phyloP scores from a whole-genome alignment of 2,888 invertebrate genomes.

The Augochlorella aurata region DNA sequence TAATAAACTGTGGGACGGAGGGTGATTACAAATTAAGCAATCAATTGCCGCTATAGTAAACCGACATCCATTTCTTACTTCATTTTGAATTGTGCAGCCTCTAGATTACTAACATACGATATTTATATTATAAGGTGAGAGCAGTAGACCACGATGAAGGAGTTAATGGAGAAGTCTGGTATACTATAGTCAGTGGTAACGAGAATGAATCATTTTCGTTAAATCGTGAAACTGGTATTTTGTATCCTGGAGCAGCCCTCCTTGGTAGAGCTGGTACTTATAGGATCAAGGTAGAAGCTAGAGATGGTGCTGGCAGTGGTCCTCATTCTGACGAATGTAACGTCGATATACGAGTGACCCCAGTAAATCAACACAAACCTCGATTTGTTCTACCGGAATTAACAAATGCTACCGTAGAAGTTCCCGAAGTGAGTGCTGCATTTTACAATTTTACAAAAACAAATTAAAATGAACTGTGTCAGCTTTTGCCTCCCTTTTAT shows the following conservation, averaged over 20 bases:
- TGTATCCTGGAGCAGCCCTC: slow-evolving; percentile 90
- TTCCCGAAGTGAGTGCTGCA: slow-evolving; percentile 87
- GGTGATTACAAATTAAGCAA: not conserved
- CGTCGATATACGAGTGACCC: slow-evolving; percentile 90
- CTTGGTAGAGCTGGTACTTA: slow-evolving; percentile 85
- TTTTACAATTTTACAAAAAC: not conserved
- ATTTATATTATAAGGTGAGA: slow-evolving; percentile 82
- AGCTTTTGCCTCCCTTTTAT: no score
- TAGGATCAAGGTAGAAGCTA: slow-evolving; percentile 88
- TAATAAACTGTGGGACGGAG: not conserved
- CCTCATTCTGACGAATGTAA: slow-evolving; percentile 86
- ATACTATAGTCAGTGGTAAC: slow-evolving; percentile 88
- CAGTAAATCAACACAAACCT: slow-evolving; percentile 92
- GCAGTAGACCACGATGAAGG: slow-evolving; percentile 93
- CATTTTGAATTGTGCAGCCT: not conserved
- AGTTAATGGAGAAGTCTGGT: slow-evolving; percentile 89
- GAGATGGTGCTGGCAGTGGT: slow-evolving; percentile 88
- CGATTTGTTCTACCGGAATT: slow-evolving; percentile 90
- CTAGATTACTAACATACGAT: not conserved
- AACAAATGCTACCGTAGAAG: slow-evolving; percentile 89
- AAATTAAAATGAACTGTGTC: no score
- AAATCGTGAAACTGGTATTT: slow-evolving; percentile 89
- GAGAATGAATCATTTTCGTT: slow-evolving; percentile 88
- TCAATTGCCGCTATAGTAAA: not conserved
- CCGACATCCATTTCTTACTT: not conserved